Conservation (phyloP, 1,140 invertebrate species). For the Hyposmocoma kahamanoa region DNA sequence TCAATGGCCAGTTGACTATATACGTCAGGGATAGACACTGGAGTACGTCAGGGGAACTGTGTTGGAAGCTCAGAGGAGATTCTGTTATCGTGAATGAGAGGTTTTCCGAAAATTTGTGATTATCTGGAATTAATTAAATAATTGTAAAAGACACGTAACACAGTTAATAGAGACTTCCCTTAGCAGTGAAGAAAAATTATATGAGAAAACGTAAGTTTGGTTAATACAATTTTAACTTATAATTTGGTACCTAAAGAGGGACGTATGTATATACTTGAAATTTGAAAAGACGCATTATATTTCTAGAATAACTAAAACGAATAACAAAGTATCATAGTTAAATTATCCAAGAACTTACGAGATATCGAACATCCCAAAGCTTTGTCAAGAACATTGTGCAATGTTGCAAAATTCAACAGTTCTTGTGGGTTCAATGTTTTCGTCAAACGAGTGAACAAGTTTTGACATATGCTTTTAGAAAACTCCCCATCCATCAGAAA, state of each 20-base stretch:
- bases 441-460: conserved; percentile 78
- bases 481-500: conserved; percentile 86
- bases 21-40: conserved; percentile 81
- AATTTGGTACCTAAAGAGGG: no score
- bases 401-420: conserved; percentile 78
- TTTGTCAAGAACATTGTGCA: conserved; percentile 80
- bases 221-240: no score
- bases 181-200: no score
- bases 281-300: no score
- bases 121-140: conserved; percentile 62
- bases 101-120: conserved; percentile 74
- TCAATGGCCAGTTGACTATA: conserved; percentile 82
- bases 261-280: no score
- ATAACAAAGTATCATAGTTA: no score
- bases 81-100: conserved; percentile 75
- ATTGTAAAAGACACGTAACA: no score
- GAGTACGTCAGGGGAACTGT: conserved; percentile 78
- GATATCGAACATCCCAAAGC: conserved; percentile 74
- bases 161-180: no score
- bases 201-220: no score
- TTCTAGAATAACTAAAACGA: no score
- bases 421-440: conserved; percentile 77
- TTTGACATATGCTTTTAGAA: conserved; percentile 78
- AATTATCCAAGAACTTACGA: no score
- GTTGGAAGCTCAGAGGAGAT: conserved; percentile 75